Percentiles rank a stretch among this genome's conserved stretches.
Conservation (phyloP, 2,888 invertebrate species). For the Cephus pulcher region DNA sequence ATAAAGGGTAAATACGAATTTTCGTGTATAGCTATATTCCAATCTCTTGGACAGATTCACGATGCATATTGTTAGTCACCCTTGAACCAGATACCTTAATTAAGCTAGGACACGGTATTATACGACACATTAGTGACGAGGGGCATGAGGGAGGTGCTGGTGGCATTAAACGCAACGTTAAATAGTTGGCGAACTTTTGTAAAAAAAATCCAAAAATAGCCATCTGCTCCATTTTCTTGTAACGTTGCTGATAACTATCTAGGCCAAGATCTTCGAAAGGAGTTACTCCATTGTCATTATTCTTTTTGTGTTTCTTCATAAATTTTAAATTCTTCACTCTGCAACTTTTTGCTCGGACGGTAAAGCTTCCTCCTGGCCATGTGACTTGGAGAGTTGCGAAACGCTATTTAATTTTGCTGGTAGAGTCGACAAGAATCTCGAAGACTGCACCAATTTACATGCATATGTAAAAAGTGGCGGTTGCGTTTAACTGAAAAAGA, state of each 20-base stretch:
- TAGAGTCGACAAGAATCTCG: background rate
- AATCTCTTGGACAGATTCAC: background rate
- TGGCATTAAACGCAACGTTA: background rate
- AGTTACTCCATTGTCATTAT: background rate
- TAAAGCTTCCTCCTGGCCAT: too few relatives aligned
- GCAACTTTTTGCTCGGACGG: too few relatives aligned
- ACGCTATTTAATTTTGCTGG: background rate
- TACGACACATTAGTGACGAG: background rate
- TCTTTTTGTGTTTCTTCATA: background rate
- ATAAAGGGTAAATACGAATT: background rate
- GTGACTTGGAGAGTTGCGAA: background rate
- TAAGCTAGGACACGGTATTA: constrained; percentile 29
- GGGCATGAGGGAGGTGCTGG: background rate
- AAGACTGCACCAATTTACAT: background rate
- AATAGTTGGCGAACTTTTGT: constrained; percentile 4
- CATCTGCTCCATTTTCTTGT: background rate
- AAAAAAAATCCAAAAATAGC: background rate
- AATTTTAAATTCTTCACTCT: background rate
- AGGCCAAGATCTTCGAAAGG: background rate
- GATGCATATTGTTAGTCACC: background rate
- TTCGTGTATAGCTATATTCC: background rate
- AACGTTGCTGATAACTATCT: background rate
- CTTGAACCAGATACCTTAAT: constrained; percentile 46
- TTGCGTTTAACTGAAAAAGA: background rate
- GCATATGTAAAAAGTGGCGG: background rate